Evolutionary conservation across 2,888 invertebrate genomes (phyloP), one percentile per base, ranked within the genome.

Genomic region (Pasiphila rectangulata): DNA sequence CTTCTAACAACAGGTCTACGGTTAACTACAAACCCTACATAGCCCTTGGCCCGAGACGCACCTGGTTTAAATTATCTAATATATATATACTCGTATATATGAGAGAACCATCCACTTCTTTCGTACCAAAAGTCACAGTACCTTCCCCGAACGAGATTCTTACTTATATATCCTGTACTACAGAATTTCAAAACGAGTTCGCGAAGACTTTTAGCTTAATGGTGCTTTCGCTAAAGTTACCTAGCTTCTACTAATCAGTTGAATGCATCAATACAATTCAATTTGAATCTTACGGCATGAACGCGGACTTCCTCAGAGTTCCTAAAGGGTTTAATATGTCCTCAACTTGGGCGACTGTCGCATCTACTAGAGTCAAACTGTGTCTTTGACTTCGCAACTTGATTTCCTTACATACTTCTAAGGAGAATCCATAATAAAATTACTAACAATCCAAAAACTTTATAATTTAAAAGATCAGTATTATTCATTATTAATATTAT

Each of bases 311-410:
- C 35, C 54, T 12, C 60, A 39, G 42, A 55, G 77, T 81, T 82
- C 72, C 74, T 71, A 70, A 61, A 68, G 67, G 70, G 76, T 72
- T 83, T 84, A 84, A 85, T 85, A 82, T 81, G 77, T 75, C 75
- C 72, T 76, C 77, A 82, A 80, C 71, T 78, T 79, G 82, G 73
- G 76, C 75, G 77, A 78, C 77, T 75, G 76, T 74, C 67, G 70
- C 68, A 67, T 68, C 66, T 59, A 67, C 67, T 66, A 57, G 57
- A 67, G 72, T 64, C 65, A 69, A 67, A 63, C 55, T 59, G 54
- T 46, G 49, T 51, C 41, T 41, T 53, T 46, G 23, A n/a, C 3
- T 9, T 20, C 29, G 23, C 23, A 43, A 29, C 39, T 30, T 44
- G 7, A 40, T 36, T 43, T 36, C 39, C 34, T 27, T 16, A n/a